Conservation (phyloP, 2,113 vertebrate genomes). For the Atractosteus spatula region DNA sequence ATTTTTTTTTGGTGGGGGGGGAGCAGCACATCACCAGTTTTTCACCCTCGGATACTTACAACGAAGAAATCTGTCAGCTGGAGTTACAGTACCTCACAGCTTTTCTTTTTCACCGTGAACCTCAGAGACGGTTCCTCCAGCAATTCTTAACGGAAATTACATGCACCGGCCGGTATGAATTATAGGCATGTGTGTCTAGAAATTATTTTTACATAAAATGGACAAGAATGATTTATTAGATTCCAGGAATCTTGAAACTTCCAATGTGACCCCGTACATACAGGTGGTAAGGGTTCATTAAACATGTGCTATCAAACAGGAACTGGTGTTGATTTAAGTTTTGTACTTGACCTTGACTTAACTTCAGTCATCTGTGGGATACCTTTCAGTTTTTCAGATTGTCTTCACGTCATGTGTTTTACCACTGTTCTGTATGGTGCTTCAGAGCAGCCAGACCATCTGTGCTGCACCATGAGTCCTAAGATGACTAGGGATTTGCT, state of each 20-base stretch:
- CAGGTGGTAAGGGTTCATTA: conserved; percentile 45
- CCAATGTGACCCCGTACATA: conserved; percentile 35
- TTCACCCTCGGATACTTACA: background rate
- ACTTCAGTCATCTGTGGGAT: conserved; percentile 37
- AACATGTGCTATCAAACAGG: conserved; percentile 22
- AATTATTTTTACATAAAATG: conserved; percentile 37
- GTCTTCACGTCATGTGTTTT: background rate
- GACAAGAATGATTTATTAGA: conserved; percentile 57
- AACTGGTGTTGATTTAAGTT: conserved; percentile 33
- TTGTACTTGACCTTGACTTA: conserved; percentile 47
- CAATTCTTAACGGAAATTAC: conserved; percentile 73
- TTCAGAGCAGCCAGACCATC: conserved; percentile 1
- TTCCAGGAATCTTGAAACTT: conserved; percentile 59
- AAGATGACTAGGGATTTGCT: conserved; percentile 33
- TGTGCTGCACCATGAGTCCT: conserved; percentile 25
- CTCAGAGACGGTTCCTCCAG: conserved; percentile 62
- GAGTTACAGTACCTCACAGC: conserved; percentile 43
- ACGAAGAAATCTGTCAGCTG: conserved; percentile 52
- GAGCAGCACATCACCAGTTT: too few relatives aligned
- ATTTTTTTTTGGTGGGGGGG: background rate
- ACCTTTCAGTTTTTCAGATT: conserved; percentile 22
- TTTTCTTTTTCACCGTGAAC: conserved; percentile 58
- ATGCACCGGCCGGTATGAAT: conserved; percentile 11
- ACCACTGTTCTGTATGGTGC: conserved; percentile 7
- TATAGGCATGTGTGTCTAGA: too few relatives aligned